Conservation (phyloP, 2,797 vertebrate species). For the Chaenodraco wilsoni region DNA sequence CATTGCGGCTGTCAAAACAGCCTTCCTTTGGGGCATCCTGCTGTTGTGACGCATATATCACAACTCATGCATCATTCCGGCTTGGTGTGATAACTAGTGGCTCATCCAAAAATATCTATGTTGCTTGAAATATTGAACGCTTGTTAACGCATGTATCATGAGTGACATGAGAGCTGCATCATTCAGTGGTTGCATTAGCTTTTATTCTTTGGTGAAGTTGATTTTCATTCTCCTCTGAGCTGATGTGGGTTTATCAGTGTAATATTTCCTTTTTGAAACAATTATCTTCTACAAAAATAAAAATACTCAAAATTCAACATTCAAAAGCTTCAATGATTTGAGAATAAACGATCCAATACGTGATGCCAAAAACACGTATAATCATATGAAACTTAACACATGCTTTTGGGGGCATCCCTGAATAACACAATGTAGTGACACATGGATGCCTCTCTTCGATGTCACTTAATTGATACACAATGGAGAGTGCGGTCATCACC, state of each 20-base stretch:
- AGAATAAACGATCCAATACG: background rate
- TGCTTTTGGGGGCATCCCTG: conserved; percentile 50
- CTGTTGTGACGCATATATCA: conserved; percentile 52
- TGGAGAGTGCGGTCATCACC: conserved; percentile 57
- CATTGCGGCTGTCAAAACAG: conserved; percentile 38
- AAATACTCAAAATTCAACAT: background rate
- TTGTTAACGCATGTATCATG: background rate
- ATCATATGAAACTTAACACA: conserved; percentile 72
- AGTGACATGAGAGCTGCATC: conserved; percentile 4
- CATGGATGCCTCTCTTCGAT: conserved; percentile 55
- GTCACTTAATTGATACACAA: conserved; percentile 75
- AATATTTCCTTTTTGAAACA: conserved; percentile 3
- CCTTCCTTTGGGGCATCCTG: conserved; percentile 51
- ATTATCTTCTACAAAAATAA: background rate
- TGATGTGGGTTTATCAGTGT: background rate
- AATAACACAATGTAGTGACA: conserved; percentile 60
- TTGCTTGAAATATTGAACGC: conserved; percentile 24
- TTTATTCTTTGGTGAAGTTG: background rate
- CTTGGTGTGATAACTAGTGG: conserved; percentile 23
- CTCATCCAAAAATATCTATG: conserved; percentile 28
- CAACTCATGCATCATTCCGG: conserved; percentile 30
- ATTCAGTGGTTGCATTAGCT: background rate
- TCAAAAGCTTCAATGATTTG: background rate
- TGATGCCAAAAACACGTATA: conserved; percentile 21
- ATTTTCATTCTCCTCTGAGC: background rate